Percentiles rank a stretch among this genome's conserved stretches.
These are phyloP conservation scores for Macrophya alboannulata DNA, from an alignment of 2,888 invertebrate genomes.

Conservation along the genomic window DNA sequence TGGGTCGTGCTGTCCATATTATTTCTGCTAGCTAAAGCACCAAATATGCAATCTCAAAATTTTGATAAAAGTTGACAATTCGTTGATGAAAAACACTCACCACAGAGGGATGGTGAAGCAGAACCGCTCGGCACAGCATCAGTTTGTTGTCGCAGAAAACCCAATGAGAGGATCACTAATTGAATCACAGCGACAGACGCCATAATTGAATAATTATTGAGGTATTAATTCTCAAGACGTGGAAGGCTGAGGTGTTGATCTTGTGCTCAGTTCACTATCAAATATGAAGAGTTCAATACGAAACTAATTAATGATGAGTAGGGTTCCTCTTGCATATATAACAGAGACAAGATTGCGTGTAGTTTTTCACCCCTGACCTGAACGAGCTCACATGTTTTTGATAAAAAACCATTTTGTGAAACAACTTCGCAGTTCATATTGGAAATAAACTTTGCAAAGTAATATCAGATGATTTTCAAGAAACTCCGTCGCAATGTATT, in stretches of 20 bases:
- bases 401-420: background rate
- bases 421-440: background rate
- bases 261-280: background rate
- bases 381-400: background rate
- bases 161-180: too few relatives aligned
- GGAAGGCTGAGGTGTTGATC: background rate
- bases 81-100: too few relatives aligned
- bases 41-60: too few relatives aligned
- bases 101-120: too few relatives aligned
- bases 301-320: background rate
- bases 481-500: too few relatives aligned
- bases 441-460: background rate
- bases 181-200: background rate
- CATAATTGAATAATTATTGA: background rate
- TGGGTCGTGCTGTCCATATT: too few relatives aligned
- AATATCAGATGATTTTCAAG: too few relatives aligned
- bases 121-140: too few relatives aligned
- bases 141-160: too few relatives aligned
- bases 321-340: background rate
- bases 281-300: background rate
- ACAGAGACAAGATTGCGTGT: background rate
- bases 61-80: too few relatives aligned
- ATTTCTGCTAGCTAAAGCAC: too few relatives aligned
- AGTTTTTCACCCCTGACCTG: background rate
- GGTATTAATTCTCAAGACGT: background rate